Evolutionary conservation across 2,797 vertebrate species (phyloP).

Genomic region (Thaleichthys pacificus): DNA sequence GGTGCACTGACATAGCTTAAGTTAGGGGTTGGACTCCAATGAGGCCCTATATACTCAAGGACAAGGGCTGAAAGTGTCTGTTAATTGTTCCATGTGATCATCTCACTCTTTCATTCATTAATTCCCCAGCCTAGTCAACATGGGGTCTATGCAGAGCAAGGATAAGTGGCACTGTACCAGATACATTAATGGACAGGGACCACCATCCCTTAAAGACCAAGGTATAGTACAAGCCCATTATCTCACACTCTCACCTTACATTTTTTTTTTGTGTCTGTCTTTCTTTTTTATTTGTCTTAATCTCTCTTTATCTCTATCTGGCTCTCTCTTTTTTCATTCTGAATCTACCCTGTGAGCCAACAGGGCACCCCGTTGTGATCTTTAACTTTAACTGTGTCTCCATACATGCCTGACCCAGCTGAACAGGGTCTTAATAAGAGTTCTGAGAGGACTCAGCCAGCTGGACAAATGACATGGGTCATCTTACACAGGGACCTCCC

Average conservation of each 20-base stretch:
- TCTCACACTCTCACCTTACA: neutral
- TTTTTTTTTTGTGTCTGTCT: neutral
- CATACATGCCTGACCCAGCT: constrained; percentile 42
- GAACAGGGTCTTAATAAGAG: constrained; percentile 5
- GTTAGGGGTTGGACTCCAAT: neutral
- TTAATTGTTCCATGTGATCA: neutral
- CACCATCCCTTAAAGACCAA: constrained; percentile 56
- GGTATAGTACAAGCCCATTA: constrained; percentile 36
- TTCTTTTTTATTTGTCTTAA: neutral
- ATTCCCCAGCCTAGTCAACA: constrained; percentile 25
- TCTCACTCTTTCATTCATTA: constrained; percentile 9
- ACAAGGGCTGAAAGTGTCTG: no score
- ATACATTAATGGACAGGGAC: constrained; percentile 64
- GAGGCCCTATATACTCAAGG: no score
- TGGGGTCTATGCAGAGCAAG: constrained; percentile 68
- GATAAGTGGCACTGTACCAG: constrained; percentile 67
- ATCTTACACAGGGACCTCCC: constrained; percentile 53
- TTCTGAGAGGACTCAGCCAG: constrained; percentile 48
- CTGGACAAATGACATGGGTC: constrained; percentile 60
- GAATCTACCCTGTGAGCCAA: neutral
- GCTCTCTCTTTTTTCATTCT: neutral
- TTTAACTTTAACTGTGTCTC: neutral
- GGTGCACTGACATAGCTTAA: neutral
- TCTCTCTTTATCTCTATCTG: neutral
- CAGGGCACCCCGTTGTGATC: neutral